Conservation (phyloP, 2,113 vertebrate species). For the Nansenia antarctica region DNA sequence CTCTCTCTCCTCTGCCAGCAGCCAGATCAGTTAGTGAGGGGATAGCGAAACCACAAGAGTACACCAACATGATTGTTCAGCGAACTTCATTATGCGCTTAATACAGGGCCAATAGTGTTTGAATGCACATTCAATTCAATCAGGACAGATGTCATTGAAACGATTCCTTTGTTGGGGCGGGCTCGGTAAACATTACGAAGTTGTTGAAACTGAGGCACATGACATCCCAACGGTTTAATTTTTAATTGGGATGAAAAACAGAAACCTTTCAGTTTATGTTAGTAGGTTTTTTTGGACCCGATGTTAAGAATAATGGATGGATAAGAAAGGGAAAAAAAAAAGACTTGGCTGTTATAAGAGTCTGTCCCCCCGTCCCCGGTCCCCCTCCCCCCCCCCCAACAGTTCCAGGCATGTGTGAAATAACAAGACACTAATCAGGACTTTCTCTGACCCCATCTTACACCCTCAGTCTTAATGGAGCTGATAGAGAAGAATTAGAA, state of each 20-base stretch:
- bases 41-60: slow-evolving; percentile 1
- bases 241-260: background rate
- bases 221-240: background rate
- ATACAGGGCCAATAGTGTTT: background rate
- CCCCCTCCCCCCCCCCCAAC: background rate
- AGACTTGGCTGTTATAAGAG: too few species aligned
- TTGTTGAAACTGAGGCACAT: background rate
- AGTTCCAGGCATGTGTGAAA: background rate
- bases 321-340: slow-evolving; percentile 24
- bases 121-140: slow-evolving; percentile 3
- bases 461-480: slow-evolving; percentile 21
- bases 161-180: background rate
- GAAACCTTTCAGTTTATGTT: background rate
- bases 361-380: slow-evolving; percentile 1
- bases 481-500: slow-evolving; percentile 25
- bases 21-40: slow-evolving; percentile 35
- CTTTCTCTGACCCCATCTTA: background rate
- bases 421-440: slow-evolving; percentile 1
- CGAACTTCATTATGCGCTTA: slow-evolving; percentile 9
- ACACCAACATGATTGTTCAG: slow-evolving; percentile 16
- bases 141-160: background rate
- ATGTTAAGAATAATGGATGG: background rate
- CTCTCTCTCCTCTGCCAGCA: slow-evolving; percentile 35
- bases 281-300: background rate
- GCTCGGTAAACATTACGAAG: background rate